Evolutionary conservation across 2,888 invertebrate species (phyloP).

Genomic region (Stramonita haemastoma): DNA sequence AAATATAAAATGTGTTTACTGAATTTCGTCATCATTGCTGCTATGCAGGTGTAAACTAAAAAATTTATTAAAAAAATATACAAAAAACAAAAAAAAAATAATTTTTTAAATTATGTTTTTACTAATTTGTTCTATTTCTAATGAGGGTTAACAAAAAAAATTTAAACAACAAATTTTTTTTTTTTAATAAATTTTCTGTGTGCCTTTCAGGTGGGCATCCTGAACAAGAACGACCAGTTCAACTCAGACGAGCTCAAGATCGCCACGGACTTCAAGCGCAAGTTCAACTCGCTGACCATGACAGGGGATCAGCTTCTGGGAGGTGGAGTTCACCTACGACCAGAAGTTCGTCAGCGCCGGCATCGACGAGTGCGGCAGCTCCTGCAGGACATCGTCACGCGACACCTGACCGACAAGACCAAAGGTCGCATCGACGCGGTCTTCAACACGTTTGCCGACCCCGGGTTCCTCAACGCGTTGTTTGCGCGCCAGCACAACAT

Average conservation of each 20-base stretch:
- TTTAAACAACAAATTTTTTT: too few species aligned
- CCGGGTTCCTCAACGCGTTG: constrained; percentile 82
- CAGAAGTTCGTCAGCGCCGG: constrained; percentile 87
- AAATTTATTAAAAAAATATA: too few species aligned
- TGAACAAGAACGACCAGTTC: constrained; percentile 87
- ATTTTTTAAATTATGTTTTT: too few species aligned
- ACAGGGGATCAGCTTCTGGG: constrained; percentile 85
- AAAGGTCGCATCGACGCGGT: constrained; percentile 87
- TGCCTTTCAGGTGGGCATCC: constrained; percentile 80
- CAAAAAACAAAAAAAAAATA: too few species aligned
- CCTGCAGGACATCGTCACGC: constrained; percentile 86
- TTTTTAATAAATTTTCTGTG: not conserved
- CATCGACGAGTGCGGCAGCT: constrained; percentile 86
- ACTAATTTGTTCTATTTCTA: too few species aligned
- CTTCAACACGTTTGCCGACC: constrained; percentile 84
- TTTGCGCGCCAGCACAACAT: constrained; percentile 83
- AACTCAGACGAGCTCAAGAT: constrained; percentile 86
- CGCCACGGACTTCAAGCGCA: constrained; percentile 80
- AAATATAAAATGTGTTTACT: too few species aligned
- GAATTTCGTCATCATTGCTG: too few species aligned
- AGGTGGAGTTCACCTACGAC: constrained; percentile 80
- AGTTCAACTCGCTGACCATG: constrained; percentile 89
- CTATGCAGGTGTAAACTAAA: too few species aligned
- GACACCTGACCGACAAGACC: constrained; percentile 91
- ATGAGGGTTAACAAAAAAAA: too few species aligned